Base-by-base conservation (phyloP, 2,888 invertebrate genomes). In the Rhodophaea formosa region DNA sequence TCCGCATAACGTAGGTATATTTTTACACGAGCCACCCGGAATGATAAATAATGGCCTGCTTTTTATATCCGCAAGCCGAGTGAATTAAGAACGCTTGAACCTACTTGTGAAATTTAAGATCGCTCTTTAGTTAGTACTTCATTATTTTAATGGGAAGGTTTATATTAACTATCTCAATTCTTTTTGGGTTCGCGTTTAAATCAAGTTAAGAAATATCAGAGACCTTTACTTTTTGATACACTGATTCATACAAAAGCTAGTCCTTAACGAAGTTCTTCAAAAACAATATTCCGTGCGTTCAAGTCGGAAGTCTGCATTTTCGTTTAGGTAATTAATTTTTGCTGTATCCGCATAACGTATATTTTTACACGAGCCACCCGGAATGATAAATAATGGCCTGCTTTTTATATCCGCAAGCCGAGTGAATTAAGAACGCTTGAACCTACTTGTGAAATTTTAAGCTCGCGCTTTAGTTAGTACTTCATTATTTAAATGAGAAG, bases 391-490 rank as follows among this genome's bases (percentile, higher is more conserved):
- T 55, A 46, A 44, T 53, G 43, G 54, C 16, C 32, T 35, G 54
- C 51, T 32, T 51, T 49, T 51, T 51, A 51, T 51, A 35, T 51
- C 16, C 16, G 51, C 35, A 17, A 51, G 30, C 54, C 46, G 45
- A 55, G n/a, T 55, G 54, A 55, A 55, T 55, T 55, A 55, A 55
- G 54, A 55, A 46, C 54, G 45, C 54, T 55, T 55, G 54, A 44
- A 45, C 12, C 54, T 45, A 45, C 54, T 55, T 46, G 35, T 45
- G 45, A 54, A 54, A 54, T 30, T 55, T 54, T 55, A 30, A 32
- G 45, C 16, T 16, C 16, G 29, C 45, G 23, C 17, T 32, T 10
- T 45, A 45, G 30, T 55, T 54, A 14, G 44, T n/a, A 44, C 23
- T 12, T 54, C 44, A 54, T 44, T 54, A 54, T 54, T 54, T 10